Evolutionary conservation across 2,888 invertebrate species (phyloP).

Genomic region (Oxyteleia sp.): DNA sequence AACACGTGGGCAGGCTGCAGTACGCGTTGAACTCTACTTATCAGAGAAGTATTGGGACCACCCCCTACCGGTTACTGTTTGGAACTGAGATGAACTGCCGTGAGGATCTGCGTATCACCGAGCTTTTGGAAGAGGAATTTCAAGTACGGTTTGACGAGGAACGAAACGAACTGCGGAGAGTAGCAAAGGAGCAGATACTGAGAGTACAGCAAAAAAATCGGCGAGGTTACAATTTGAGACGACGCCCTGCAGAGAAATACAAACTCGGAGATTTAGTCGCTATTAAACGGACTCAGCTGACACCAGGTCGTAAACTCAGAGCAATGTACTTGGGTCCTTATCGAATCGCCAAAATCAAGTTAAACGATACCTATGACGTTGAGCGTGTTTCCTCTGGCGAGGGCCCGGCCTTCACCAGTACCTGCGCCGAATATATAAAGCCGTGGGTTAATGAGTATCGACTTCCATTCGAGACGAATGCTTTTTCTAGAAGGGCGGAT

Average conservation of each 20-base stretch:
- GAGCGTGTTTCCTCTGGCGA: slow-evolving; percentile 3
- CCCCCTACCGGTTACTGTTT: not conserved
- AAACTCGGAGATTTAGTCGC: slow-evolving; percentile 34
- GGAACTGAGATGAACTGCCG: not conserved
- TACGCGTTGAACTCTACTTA: slow-evolving; percentile 52
- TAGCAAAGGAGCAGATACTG: not conserved
- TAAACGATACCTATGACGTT: slow-evolving; percentile 41
- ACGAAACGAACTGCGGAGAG: not conserved
- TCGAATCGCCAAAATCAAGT: slow-evolving; percentile 1
- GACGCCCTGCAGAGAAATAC: slow-evolving; percentile 22
- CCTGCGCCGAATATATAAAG: slow-evolving; percentile 33
- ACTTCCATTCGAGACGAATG: slow-evolving; percentile 15
- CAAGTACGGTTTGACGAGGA: not conserved
- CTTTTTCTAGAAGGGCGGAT: slow-evolving; percentile 5
- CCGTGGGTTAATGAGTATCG: slow-evolving; percentile 2
- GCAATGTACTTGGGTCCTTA: slow-evolving; percentile 46
- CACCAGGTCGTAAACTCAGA: slow-evolving; percentile 22
- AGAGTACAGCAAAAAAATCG: slow-evolving; percentile 52
- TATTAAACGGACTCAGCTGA: slow-evolving; percentile 32
- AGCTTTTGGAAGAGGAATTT: not conserved
- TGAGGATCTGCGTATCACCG: not conserved
- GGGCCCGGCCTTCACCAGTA: slow-evolving; percentile 25
- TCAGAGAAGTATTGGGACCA: slow-evolving; percentile 30
- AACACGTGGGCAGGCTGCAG: slow-evolving; percentile 37
- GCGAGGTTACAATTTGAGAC: slow-evolving; percentile 25